Base-by-base conservation (phyloP, 2,888 invertebrate species). In the Vannuccia rotundouncinata region DNA sequence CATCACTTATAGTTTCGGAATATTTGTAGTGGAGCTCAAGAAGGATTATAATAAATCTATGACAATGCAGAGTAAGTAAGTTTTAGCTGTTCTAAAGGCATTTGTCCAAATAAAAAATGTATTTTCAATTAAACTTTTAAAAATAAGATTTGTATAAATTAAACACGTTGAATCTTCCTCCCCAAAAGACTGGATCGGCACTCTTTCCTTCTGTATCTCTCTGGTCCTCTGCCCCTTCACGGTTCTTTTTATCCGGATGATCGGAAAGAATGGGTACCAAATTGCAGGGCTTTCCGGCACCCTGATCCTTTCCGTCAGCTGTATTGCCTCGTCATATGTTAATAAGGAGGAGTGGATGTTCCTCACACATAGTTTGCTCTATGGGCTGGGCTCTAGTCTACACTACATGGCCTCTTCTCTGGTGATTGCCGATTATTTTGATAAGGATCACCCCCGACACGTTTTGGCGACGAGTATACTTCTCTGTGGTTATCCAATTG, bases 391-490 rank as follows among this genome's bases (percentile, higher is more conserved):
- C n/a, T 84, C 84, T 10, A 83, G 83, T 59, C 82, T 84, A 78
- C 82, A 83, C 79, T 85, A 84, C 81, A 84, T 84, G 84, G 82
- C 84, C 0, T 83, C 84, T n/a, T 84, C 84, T 0, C 82, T 84
- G 27, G 82, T 84, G 76, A 84, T 84, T 59, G 84, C 84, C n/a
- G 84, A 84, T 28, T 85, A 84, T 79, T 84, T 84, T 78, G 83
- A 83, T 82, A 84, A 84, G 81, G 80, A 83, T 22, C 84, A 84
- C 81, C 82, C 82, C 75, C 83, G 83, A 80, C 84, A 84, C 82
- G 84, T 84, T n/a, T 81, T 84, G 59, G 84, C 84, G 28, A 84
- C 84, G 28, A 85, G 84, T 80, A 83, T 84, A 28, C 81, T 84
- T n/a, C 83, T 84, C 0, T 84, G 84, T 78, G 84, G 84, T 29